phyloP scores from a whole-genome alignment of 2,797 vertebrate genomes.

The Babyrousa celebensis region DNA sequence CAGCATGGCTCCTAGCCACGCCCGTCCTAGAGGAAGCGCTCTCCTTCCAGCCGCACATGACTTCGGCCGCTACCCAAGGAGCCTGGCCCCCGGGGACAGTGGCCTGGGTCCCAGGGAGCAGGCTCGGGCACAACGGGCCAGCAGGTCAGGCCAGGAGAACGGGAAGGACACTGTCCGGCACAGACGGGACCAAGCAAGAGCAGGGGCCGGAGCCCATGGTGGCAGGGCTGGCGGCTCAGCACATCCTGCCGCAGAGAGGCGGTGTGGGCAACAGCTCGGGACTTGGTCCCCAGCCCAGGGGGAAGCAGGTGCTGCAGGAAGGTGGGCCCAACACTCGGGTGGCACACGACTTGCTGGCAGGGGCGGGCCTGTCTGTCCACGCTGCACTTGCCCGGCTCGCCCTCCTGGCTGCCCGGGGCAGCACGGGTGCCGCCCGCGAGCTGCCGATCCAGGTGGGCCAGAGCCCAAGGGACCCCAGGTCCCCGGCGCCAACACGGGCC shows the following conservation, averaged over 20 bases:
- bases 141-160: not conserved
- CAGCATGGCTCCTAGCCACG: not conserved
- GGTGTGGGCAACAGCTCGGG: not conserved
- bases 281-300: not conserved
- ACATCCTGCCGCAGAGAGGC: not conserved
- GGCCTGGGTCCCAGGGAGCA: rapidly evolving
- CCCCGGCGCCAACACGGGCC: slow-evolving; percentile 59
- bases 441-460: not conserved
- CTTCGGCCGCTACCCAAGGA: not conserved
- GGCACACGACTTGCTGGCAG: not conserved
- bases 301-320: not conserved
- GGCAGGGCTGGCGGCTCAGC: not conserved
- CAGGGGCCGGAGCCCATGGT: not conserved
- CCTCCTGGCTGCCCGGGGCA: not conserved
- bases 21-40: not conserved
- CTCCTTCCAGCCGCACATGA: not conserved
- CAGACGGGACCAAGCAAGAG: not conserved
- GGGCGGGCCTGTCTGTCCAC: not conserved
- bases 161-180: not conserved
- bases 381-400: not conserved
- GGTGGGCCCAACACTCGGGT: rapidly evolving
- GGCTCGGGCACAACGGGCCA: not conserved
- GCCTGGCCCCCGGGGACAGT: not conserved
- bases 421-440: not conserved
- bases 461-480: slow-evolving; percentile 64